A percentile compares a stretch with the other conserved stretches of the same genome.
Evolutionary conservation across 2,888 invertebrate species (phyloP).

Genomic region (Phortica magna): DNA sequence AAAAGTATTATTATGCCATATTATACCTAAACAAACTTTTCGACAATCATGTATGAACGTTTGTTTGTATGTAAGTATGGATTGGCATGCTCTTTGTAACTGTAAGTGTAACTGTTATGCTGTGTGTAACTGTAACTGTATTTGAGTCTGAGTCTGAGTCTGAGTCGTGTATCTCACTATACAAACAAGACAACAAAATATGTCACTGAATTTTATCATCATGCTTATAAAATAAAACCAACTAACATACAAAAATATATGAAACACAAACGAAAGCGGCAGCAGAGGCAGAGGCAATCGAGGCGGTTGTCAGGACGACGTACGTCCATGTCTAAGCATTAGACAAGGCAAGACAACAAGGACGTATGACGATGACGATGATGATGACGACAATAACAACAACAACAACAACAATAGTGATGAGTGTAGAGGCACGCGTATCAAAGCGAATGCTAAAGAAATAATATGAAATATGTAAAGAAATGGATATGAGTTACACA

Average conservation of each 20-base stretch:
- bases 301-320: background rate
- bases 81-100: background rate
- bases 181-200: slow-evolving; percentile 28
- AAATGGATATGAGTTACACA: slow-evolving; percentile 7
- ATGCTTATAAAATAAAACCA: slow-evolving; percentile 61
- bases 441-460: slow-evolving; percentile 4
- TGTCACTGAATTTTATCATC: slow-evolving; percentile 64
- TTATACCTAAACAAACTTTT: background rate
- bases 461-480: slow-evolving; percentile 13
- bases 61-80: background rate
- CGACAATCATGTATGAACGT: background rate
- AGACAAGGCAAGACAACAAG: slow-evolving; percentile 26
- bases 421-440: slow-evolving; percentile 8
- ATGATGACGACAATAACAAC: background rate
- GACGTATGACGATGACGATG: background rate
- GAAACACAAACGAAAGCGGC: background rate
- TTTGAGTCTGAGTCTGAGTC: no score
- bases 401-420: background rate
- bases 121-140: background rate
- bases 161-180: background rate
- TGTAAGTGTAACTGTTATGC: background rate
- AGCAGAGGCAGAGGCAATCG: slow-evolving; percentile 8
- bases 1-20: background rate
- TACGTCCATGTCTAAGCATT: slow-evolving; percentile 14
- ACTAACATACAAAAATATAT: background rate